phyloP scores from a whole-genome alignment of 2,113 vertebrate species.

The Centropus bengalensis region DNA sequence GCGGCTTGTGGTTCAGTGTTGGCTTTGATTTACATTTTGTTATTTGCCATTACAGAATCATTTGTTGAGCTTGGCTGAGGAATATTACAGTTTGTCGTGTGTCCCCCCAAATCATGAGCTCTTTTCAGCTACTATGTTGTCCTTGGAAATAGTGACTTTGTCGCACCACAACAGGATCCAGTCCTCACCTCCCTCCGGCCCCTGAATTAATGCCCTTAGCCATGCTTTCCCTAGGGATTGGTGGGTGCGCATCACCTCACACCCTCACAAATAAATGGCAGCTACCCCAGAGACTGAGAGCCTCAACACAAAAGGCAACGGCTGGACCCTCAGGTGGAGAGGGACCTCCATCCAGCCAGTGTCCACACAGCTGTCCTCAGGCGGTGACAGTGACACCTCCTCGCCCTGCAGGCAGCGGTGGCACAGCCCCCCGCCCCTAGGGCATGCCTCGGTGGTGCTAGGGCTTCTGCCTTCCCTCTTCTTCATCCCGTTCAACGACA shows the following conservation, averaged over 20 bases:
- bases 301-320: accelerated
- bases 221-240: accelerated
- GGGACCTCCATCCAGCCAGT: background rate
- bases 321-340: background rate
- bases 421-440: background rate
- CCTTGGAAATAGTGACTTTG: background rate
- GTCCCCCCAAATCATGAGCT: background rate
- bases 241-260: background rate
- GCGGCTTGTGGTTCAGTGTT: background rate
- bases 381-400: background rate
- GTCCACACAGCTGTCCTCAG: no score
- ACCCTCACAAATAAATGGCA: no score
- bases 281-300: accelerated
- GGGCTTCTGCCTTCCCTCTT: background rate
- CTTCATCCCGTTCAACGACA: accelerated
- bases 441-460: background rate
- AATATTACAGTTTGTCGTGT: no score
- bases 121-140: background rate
- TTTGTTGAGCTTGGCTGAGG: accelerated
- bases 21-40: background rate
- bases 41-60: background rate
- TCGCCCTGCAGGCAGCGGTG: background rate
- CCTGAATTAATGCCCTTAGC: background rate
- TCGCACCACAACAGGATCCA: background rate
- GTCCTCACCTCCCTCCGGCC: background rate